Conservation (phyloP, 2,113 vertebrate species). For the Hiodon tergisus region DNA sequence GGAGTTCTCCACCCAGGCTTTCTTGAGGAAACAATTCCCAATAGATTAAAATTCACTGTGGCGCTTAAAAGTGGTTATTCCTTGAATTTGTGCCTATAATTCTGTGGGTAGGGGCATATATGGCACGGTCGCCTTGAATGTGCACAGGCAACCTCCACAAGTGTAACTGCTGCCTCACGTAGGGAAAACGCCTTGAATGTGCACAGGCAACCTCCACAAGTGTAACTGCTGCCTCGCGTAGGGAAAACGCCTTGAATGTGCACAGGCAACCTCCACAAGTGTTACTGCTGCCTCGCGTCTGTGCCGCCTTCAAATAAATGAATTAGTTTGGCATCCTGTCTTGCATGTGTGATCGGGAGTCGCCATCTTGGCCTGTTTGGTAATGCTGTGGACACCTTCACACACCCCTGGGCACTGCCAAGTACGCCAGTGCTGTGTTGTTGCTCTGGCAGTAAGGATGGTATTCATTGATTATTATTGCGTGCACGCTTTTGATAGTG, state of each 20-base stretch:
- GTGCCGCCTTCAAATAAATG: slow-evolving; percentile 4
- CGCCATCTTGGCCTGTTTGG: slow-evolving; percentile 43
- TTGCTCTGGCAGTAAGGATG: too few relatives aligned
- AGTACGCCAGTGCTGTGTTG: too few relatives aligned
- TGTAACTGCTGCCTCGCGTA: neutral
- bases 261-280: neutral
- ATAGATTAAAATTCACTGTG: too few relatives aligned
- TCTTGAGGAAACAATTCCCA: too few relatives aligned
- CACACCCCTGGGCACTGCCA: too few relatives aligned
- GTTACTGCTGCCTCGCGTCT: neutral
- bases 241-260: neutral
- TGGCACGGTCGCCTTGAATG: neutral
- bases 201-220: neutral
- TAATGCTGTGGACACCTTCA: too few relatives aligned
- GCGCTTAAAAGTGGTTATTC: too few relatives aligned
- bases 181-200: neutral
- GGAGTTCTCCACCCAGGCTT: too few relatives aligned
- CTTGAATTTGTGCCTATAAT: too few relatives aligned
- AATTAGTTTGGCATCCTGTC: slow-evolving; percentile 36
- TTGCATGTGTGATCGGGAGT: slow-evolving; percentile 38
- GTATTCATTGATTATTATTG: too few relatives aligned
- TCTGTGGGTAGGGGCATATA: too few relatives aligned
- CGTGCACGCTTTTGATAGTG: too few relatives aligned
- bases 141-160: neutral
- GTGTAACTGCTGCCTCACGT: neutral